A percentile compares a stretch with the other conserved stretches of the same genome.
Conservation (phyloP, 2,113 vertebrate species). For the Trinectes maculatus region DNA sequence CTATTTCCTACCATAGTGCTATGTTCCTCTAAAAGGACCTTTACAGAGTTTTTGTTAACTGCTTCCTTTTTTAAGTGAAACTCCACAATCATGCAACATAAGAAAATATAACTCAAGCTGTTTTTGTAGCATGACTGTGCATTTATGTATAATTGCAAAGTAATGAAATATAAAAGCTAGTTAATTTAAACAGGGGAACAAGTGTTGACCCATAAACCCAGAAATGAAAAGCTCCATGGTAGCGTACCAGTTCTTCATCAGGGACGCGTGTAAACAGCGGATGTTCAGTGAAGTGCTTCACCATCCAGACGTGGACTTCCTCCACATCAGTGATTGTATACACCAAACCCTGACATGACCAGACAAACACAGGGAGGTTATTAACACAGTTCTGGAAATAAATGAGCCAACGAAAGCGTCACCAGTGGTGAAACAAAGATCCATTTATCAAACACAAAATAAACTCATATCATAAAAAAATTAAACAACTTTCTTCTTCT, state of each 20-base stretch:
- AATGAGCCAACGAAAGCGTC: not conserved
- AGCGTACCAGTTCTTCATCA: slow-evolving; percentile 86
- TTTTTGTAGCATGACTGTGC: too few relatives aligned
- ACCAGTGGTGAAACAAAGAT: not conserved
- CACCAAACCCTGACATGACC: slow-evolving; percentile 84
- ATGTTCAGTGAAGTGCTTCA: slow-evolving; percentile 89
- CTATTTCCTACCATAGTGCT: too few relatives aligned
- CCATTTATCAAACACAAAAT: not conserved
- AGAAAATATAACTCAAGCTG: too few relatives aligned
- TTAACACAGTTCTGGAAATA: slow-evolving; percentile 24
- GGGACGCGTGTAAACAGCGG: slow-evolving; percentile 85
- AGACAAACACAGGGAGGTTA: slow-evolving; percentile 42
- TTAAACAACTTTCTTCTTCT: too few relatives aligned
- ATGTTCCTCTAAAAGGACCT: too few relatives aligned
- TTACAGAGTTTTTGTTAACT: too few relatives aligned
- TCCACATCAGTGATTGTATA: slow-evolving; percentile 92
- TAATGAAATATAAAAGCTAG: too few relatives aligned
- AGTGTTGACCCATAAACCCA: not conserved
- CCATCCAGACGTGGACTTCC: slow-evolving; percentile 91
- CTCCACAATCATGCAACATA: too few relatives aligned
- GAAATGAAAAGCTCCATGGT: slow-evolving; percentile 20
- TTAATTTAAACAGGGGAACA: too few relatives aligned
- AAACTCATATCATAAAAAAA: not conserved
- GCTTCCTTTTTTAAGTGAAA: too few relatives aligned
- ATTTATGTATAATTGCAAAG: too few relatives aligned